Base-by-base conservation (phyloP, 2,113 vertebrate genomes). In the Catharus minimus region DNA sequence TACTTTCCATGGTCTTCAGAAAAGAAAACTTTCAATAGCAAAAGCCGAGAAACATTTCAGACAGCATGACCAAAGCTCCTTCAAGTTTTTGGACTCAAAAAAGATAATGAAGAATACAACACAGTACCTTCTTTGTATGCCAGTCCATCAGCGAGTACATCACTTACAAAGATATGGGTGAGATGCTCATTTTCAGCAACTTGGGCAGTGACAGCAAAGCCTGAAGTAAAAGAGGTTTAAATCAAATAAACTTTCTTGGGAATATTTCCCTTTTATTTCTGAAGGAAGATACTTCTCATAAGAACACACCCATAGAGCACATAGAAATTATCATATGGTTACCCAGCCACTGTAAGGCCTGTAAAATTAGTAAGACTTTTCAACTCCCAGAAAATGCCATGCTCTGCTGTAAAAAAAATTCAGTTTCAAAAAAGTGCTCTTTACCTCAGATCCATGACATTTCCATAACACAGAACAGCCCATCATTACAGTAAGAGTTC, bases 171-270 rank as follows among this genome's bases (percentile, higher is more conserved):
- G 68, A 99, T 98, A 80, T 96, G 97, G 76, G 97, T 98, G 82
- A 98, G 96, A 58, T 96, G 98, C 58, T 97, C 98, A 47, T 95
- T 97, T 53, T 97, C 94, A 33, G 98, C 98, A 60, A 98, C 97
- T 94, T 99, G 98, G 11, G 98, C 99, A 4, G 98, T 98, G 27
- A 99, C 98, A 16, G 99, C 99, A 94, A 99, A 99, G 26, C 99
- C 99, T 99, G 71, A 26, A 61, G 19, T 27, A 49, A 82, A 65
- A 94, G 47, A 38, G 8, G 24, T 80, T 47, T 74, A 77, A 73
- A 49, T 79, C 14, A 80, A 33, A 57, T 14, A 62, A 33, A 46
- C 4, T 27, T 87, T 61, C 26, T 44, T 1, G 1, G 47, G 26
- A 67, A 60, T 7, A 28, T 39, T 33, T 78, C 23, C 22, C 7